phyloP scores from a whole-genome alignment of 2,888 invertebrate genomes.

The Cyaniris semiargus region DNA sequence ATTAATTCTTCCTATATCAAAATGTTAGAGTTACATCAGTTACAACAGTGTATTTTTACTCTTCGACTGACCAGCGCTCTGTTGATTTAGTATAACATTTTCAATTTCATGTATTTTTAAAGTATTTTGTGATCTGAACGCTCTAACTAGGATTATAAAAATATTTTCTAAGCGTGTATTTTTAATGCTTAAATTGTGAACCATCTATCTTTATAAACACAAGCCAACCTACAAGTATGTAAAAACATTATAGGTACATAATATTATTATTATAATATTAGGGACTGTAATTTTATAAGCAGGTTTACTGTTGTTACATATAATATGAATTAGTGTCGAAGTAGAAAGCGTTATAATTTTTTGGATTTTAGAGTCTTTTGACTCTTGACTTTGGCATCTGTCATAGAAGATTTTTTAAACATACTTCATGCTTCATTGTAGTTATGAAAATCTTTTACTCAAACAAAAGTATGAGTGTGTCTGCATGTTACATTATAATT shows the following conservation, averaged over 20 bases:
- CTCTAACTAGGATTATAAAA: background rate
- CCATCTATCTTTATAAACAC: background rate
- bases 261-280: no score
- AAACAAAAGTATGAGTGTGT: no score
- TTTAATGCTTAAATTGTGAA: conserved; percentile 1
- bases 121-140: conserved; percentile 2
- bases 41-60: conserved; percentile 5
- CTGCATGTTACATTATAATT: no score
- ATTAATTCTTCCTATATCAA: background rate
- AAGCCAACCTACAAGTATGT: background rate
- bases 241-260: background rate
- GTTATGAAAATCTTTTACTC: no score
- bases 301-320: no score
- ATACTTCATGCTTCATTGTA: no score
- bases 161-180: background rate
- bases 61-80: background rate
- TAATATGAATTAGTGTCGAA: no score
- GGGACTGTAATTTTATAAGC: no score
- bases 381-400: no score
- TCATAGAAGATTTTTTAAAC: no score
- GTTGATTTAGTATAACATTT: conserved; percentile 8
- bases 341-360: no score
- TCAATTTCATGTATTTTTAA: conserved; percentile 7
- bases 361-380: no score
- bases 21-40: background rate